Conservation (phyloP, 2,888 invertebrate genomes). For the Eupeodes latifasciatus region DNA sequence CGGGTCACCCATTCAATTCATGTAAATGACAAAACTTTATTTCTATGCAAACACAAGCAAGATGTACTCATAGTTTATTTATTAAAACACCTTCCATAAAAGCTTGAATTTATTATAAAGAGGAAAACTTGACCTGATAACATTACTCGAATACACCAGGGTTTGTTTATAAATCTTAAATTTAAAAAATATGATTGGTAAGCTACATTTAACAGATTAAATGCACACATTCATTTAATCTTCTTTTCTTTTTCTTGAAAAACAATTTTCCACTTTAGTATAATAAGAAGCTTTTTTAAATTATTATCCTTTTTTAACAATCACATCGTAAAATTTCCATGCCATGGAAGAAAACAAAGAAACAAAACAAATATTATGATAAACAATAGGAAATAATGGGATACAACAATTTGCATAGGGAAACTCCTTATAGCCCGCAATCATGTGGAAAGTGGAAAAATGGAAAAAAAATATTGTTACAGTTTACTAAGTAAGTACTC, state of each 20-base stretch:
- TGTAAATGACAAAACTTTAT: too few relatives aligned
- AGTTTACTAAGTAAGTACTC: not conserved
- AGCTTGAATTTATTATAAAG: too few relatives aligned
- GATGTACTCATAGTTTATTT: too few relatives aligned
- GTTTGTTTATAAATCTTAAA: not conserved
- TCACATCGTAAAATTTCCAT: not conserved
- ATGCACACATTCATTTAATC: not conserved
- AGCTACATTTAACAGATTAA: not conserved
- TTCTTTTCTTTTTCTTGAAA: not conserved
- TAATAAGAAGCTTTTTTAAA: not conserved
- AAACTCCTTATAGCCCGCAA: conserved; percentile 7
- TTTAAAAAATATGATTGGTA: not conserved
- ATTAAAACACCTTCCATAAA: too few relatives aligned
- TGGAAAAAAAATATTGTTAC: not conserved
- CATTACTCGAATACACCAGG: not conserved
- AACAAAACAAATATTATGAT: not conserved
- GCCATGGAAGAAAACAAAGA: not conserved
- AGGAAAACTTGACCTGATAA: too few relatives aligned
- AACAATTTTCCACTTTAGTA: not conserved
- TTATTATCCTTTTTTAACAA: not conserved
- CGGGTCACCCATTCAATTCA: too few relatives aligned
- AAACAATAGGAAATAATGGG: conserved; percentile 20
- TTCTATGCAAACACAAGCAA: too few relatives aligned
- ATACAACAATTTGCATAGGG: conserved; percentile 42
- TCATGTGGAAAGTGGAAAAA: conserved; percentile 6